A percentile compares a stretch with the other conserved stretches of the same genome.
These are phyloP conservation scores for Aphidoletes aphidimyza DNA, from an alignment of 2,888 invertebrate genomes.

Conservation along the genomic window DNA sequence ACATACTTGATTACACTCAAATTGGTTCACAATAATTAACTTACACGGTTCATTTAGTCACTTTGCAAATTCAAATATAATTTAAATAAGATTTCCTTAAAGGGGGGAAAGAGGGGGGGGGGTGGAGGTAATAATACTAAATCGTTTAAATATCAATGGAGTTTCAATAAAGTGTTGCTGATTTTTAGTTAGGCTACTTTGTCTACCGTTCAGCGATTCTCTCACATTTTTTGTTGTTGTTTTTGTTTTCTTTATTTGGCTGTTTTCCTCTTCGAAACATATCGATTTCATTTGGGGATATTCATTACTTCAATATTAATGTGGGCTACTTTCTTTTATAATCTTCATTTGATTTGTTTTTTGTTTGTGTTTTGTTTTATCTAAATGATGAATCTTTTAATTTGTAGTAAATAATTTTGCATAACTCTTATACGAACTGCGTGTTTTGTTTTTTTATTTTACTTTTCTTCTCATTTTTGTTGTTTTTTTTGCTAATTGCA, in stretches of 20 bases:
- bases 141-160: conserved; percentile 24
- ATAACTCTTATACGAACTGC: not conserved
- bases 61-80: no score
- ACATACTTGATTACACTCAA: conserved; percentile 43
- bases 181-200: no score
- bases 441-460: not conserved
- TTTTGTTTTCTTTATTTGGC: not conserved
- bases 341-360: not conserved
- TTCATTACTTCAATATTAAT: not conserved
- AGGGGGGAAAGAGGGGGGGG: no score
- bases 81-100: no score
- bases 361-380: not conserved
- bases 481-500: conserved; percentile 12
- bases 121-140: no score
- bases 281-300: not conserved
- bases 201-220: no score
- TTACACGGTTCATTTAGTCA: not conserved
- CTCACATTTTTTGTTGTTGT: not conserved
- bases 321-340: not conserved
- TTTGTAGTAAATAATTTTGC: conserved; percentile 40
- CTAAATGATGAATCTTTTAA: not conserved
- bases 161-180: not conserved
- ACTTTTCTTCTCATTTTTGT: not conserved
- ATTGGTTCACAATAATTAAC: conserved; percentile 47
- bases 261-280: not conserved